Base-by-base conservation (phyloP, 2,888 invertebrate genomes). In the Pterobdella sp. region DNA sequence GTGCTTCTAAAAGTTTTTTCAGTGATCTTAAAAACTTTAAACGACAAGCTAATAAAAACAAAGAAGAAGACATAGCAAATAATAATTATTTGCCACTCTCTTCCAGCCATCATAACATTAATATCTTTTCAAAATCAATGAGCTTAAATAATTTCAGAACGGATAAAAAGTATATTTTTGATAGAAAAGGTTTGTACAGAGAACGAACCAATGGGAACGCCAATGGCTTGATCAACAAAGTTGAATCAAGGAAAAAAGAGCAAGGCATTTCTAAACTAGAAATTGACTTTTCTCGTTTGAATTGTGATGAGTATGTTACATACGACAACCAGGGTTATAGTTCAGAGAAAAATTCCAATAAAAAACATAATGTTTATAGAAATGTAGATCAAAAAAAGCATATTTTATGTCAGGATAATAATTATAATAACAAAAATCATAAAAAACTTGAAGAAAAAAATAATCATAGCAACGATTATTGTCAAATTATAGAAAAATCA, bases 71-170 rank as follows among this genome's bases (percentile, higher is more conserved):
- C 29, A n/a, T 69, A 18, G 52, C 56, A 56, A 60, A 56, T 36
- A 71, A 60, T 29, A 56, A 71, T 34, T 71, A 71, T 63, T 32
- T 71, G 0, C 35, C 56, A 1, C 52, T 71, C 56, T 63, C 71
- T 14, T 63, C 71, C 26, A 56, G 29, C n/a, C 52, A 71, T 14
- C 36, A 22, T 32, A 29, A 31, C 31, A 42, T 37, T 32, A 56
- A 56, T 10, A 26, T 34, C 56, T 56, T 71, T 34, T 56, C 71
- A 26, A 71, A 71, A 32, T 63, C 71, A 22, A 60, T 56, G 60
- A 56, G 60, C n/a, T 26, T 56, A 4, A 56, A 56, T 22, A 56
- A 56, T 26, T 56, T 56, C 26, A 22, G 60, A 18, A 4, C 60
- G 18, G 10, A 56, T 3, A 56, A n/a, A 4, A n/a, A 22, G n/a